These are phyloP conservation scores for Thymallus thymallus DNA, from an alignment of 2,113 vertebrate genomes.

Conservation along the genomic window DNA sequence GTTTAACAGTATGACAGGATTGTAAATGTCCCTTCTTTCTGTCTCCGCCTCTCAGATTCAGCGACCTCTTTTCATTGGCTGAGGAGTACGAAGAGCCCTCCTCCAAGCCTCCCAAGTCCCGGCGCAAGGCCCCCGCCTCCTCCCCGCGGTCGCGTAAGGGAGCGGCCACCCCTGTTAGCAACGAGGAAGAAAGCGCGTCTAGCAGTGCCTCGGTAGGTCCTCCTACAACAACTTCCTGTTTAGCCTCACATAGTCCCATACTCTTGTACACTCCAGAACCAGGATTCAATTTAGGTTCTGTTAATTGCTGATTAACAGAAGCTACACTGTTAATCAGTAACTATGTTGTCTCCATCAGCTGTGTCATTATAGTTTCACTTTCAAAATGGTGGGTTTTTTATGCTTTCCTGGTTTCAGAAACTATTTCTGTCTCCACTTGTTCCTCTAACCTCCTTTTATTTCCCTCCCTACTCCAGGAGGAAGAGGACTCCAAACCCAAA, in stretches of 20 bases:
- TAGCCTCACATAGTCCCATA: background rate
- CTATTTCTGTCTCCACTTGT: background rate
- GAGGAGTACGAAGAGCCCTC: constrained; percentile 93
- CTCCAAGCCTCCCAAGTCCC: constrained; percentile 84
- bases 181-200: constrained; percentile 87
- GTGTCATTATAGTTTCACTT: too few relatives aligned
- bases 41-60: constrained; percentile 75
- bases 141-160: constrained; percentile 87
- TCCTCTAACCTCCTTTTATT: background rate
- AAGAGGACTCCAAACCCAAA: constrained; percentile 92
- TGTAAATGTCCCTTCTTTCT: background rate
- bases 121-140: constrained; percentile 82
- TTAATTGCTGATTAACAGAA: too few relatives aligned
- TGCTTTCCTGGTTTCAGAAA: too few relatives aligned
- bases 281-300: too few relatives aligned
- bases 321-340: too few relatives aligned
- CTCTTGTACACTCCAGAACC: too few relatives aligned
- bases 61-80: constrained; percentile 87
- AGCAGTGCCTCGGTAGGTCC: constrained; percentile 87
- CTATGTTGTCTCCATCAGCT: too few relatives aligned
- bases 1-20: background rate
- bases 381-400: too few relatives aligned
- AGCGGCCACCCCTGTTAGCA: constrained; percentile 78
- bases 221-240: background rate
- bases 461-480: constrained; percentile 74